These are phyloP conservation scores for Andinoacara biseriatus DNA, from an alignment of 2,113 vertebrate genomes.

Conservation along the genomic window DNA sequence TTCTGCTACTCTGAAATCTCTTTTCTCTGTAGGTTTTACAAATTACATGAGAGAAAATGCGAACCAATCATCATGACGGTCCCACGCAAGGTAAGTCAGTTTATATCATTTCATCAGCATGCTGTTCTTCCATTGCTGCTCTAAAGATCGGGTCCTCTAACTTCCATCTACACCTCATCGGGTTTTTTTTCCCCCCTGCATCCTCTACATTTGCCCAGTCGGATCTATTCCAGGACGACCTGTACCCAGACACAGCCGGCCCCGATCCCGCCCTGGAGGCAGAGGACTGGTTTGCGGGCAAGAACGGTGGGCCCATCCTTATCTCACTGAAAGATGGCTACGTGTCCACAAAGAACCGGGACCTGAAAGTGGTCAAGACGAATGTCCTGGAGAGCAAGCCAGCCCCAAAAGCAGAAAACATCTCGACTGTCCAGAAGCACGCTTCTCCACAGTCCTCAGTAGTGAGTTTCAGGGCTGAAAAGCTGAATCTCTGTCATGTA, in stretches of 20 bases:
- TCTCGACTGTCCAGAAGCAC: constrained; percentile 83
- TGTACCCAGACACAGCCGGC: constrained; percentile 94
- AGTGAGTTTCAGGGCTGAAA: constrained; percentile 64
- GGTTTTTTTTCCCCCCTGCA: constrained; percentile 5
- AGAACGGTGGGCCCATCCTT: constrained; percentile 90
- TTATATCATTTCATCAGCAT: not conserved
- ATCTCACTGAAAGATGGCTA: constrained; percentile 97
- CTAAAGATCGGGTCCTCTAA: not conserved
- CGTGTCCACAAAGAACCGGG: constrained; percentile 92
- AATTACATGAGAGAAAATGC: constrained; percentile 98
- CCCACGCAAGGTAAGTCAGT: constrained; percentile 89
- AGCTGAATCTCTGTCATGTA: not conserved
- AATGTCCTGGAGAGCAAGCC: constrained; percentile 93
- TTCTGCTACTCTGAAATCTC: not conserved
- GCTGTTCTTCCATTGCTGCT: not conserved
- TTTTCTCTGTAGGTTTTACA: constrained; percentile 90
- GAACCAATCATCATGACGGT: constrained; percentile 99
- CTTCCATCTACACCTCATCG: not conserved
- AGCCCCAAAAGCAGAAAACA: constrained; percentile 86
- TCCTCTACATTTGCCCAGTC: constrained; percentile 80
- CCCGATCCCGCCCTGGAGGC: constrained; percentile 92
- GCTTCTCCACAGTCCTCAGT: constrained; percentile 69
- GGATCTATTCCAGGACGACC: constrained; percentile 97
- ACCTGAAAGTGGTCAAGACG: constrained; percentile 94
- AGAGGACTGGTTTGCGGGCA: constrained; percentile 95